Evolutionary conservation across 2,113 vertebrate species (phyloP).

Genomic region (Periophthalmodon schlosseri): DNA sequence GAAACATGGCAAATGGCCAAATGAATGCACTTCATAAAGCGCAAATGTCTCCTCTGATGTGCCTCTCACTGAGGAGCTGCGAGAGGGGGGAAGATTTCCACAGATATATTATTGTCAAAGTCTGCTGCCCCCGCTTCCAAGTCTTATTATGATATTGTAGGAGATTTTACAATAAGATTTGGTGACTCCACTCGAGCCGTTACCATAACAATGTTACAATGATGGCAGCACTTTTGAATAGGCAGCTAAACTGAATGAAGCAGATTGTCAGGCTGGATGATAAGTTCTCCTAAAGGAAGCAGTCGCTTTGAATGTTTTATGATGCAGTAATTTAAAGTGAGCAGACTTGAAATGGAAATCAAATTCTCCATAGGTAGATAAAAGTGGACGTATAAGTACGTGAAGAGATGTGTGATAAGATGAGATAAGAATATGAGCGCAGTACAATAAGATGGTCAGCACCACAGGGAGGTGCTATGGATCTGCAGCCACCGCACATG

Average conservation of each 20-base stretch:
- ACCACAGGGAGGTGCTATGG: slow-evolving; percentile 78
- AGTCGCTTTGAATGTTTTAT: slow-evolving; percentile 66
- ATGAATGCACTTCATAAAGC: slow-evolving; percentile 80
- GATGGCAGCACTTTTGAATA: slow-evolving; percentile 71
- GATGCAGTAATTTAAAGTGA: slow-evolving; percentile 60
- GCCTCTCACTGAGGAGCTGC: slow-evolving; percentile 72
- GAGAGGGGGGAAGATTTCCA: slow-evolving; percentile 74
- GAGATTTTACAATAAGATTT: slow-evolving; percentile 78
- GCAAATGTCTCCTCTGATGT: slow-evolving; percentile 79
- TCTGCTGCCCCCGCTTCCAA: slow-evolving; percentile 74
- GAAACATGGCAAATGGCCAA: slow-evolving; percentile 80
- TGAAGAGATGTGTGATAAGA: slow-evolving; percentile 26
- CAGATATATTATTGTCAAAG: slow-evolving; percentile 79
- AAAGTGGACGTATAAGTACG: slow-evolving; percentile 53
- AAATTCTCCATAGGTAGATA: slow-evolving; percentile 58
- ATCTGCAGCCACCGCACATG: slow-evolving; percentile 57
- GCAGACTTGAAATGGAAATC: slow-evolving; percentile 57
- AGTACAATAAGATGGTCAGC: slow-evolving; percentile 65
- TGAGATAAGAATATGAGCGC: slow-evolving; percentile 56
- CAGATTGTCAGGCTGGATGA: slow-evolving; percentile 66
- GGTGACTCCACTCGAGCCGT: slow-evolving; percentile 74
- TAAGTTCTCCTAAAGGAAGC: slow-evolving; percentile 59
- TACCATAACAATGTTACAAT: slow-evolving; percentile 77
- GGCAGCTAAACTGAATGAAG: slow-evolving; percentile 67
- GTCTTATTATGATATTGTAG: slow-evolving; percentile 77